phyloP scores from a whole-genome alignment of 2,888 invertebrate genomes.

The Pollenia angustigena region DNA sequence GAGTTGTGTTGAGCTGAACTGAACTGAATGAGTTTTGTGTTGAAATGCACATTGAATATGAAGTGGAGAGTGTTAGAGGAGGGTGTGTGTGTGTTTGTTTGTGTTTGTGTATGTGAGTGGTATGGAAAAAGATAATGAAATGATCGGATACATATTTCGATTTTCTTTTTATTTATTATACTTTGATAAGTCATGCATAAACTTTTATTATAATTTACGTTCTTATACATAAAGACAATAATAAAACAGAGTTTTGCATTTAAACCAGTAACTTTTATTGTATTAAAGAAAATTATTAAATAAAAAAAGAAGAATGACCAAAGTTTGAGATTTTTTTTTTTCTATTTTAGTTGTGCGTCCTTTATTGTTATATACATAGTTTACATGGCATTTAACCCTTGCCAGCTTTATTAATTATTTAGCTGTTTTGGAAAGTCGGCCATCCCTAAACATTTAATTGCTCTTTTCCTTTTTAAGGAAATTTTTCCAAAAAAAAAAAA shows the following conservation, averaged over 20 bases:
- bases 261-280: background rate
- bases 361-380: background rate
- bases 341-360: background rate
- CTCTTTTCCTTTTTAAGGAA: slow-evolving; percentile 21
- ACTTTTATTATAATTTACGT: slow-evolving; percentile 26
- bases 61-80: slow-evolving; percentile 8
- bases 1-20: background rate
- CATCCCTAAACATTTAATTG: slow-evolving; percentile 54
- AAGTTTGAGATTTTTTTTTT: slow-evolving; percentile 6
- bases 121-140: slow-evolving; percentile 64
- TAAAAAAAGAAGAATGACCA: background rate
- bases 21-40: background rate
- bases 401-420: slow-evolving; percentile 37
- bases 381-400: slow-evolving; percentile 35
- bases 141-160: slow-evolving; percentile 65
- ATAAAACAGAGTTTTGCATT: background rate
- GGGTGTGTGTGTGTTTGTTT: background rate
- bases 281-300: background rate
- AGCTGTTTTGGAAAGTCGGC: background rate
- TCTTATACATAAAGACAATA: background rate
- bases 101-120: background rate
- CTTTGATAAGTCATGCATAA: slow-evolving; percentile 71
- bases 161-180: slow-evolving; percentile 47
- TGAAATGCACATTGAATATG: slow-evolving; percentile 52
- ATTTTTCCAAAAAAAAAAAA: background rate